phyloP scores from a whole-genome alignment of 1,140 invertebrate genomes.

The Charaxes varanes region DNA sequence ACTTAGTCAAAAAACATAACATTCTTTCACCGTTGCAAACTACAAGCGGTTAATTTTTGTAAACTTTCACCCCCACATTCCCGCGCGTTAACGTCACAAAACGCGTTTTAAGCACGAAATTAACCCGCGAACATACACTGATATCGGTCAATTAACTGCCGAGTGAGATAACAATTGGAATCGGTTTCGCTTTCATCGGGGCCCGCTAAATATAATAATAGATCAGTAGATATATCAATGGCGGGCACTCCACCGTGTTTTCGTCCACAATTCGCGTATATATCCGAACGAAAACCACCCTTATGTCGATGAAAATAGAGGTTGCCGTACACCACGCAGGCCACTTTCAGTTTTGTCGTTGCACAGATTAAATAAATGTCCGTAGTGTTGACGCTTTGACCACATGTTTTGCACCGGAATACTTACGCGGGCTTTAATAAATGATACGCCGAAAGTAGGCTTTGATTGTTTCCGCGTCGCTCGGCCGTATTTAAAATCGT shows the following conservation, averaged over 20 bases:
- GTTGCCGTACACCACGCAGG: constrained; percentile 4
- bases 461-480: constrained; percentile 24
- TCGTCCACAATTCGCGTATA: constrained; percentile 5
- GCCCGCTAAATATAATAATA: constrained; percentile 69
- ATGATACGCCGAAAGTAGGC: constrained; percentile 30
- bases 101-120: constrained; percentile 50
- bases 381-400: constrained; percentile 26
- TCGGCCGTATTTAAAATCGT: not conserved
- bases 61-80: constrained; percentile 13
- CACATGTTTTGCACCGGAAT: constrained; percentile 27
- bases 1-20: too few relatives aligned
- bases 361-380: constrained; percentile 37
- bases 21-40: too few relatives aligned
- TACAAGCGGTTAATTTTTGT: too few relatives aligned
- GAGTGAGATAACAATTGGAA: constrained; percentile 68
- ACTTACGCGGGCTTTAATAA: constrained; percentile 34
- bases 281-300: constrained; percentile 12
- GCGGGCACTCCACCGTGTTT: constrained; percentile 40
- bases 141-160: constrained; percentile 68
- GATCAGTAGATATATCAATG: constrained; percentile 58
- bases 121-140: constrained; percentile 59
- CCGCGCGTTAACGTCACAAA: constrained; percentile 6
- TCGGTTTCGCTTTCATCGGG: constrained; percentile 61
- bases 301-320: constrained; percentile 9
- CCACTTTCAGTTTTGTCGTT: constrained; percentile 61